These are phyloP conservation scores for Macroglossus sobrinus DNA, from an alignment of 2,113 vertebrate genomes.

Conservation along the genomic window DNA sequence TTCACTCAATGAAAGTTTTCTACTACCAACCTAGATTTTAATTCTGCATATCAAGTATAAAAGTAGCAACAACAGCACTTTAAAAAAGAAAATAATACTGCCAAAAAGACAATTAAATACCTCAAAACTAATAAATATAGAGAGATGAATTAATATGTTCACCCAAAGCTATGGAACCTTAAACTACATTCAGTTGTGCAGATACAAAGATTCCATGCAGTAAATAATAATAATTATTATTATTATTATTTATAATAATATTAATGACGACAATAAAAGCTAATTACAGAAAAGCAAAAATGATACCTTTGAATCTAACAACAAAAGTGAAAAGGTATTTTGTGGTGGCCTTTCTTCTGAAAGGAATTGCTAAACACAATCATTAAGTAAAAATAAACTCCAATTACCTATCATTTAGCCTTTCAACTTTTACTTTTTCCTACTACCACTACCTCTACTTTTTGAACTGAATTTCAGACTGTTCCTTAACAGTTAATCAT, in stretches of 20 bases:
- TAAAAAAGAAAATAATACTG: background rate
- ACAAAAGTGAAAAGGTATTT: background rate
- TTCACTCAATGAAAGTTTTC: background rate
- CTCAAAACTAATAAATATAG: background rate
- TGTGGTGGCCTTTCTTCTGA: background rate
- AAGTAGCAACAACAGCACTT: background rate
- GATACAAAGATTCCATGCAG: background rate
- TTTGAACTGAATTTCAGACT: background rate
- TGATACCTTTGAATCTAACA: background rate
- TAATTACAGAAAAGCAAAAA: slow-evolving; percentile 17
- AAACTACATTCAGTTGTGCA: background rate
- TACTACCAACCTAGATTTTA: background rate
- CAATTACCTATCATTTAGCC: background rate
- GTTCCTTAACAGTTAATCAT: slow-evolving; percentile 31
- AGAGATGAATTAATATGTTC: background rate
- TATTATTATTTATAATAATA: background rate
- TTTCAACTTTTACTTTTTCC: slow-evolving; percentile 20
- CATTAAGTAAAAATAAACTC: background rate
- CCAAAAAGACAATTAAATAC: background rate
- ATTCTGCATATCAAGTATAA: background rate
- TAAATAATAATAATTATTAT: background rate
- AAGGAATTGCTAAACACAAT: background rate
- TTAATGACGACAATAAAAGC: background rate
- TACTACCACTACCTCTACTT: background rate
- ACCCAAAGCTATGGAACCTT: background rate